Conservation (phyloP, 2,888 invertebrate species). For the Philereme transversata region DNA sequence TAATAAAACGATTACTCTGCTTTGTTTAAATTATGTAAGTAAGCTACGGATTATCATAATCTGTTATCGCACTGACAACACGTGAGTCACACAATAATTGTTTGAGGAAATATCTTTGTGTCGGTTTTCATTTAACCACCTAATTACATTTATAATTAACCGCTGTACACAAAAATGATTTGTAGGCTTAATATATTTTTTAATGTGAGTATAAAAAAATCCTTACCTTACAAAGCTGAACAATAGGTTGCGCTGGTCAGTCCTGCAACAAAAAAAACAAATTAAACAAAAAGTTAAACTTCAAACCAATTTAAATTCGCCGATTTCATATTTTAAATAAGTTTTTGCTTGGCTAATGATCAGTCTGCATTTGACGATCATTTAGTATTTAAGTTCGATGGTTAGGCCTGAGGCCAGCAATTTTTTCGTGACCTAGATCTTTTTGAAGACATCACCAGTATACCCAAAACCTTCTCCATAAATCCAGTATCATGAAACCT, state of each 20-base stretch:
- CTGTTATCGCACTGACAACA: too few species aligned
- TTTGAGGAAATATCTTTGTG: too few species aligned
- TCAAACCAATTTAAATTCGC: constrained; percentile 50
- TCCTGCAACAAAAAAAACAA: constrained; percentile 53
- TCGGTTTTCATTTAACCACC: too few species aligned
- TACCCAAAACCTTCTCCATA: constrained; percentile 42
- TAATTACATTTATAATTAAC: too few species aligned
- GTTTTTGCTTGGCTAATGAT: constrained; percentile 69
- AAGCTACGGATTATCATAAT: too few species aligned
- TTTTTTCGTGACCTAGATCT: constrained; percentile 81
- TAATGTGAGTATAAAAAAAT: constrained; percentile 24
- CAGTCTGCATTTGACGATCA: constrained; percentile 72
- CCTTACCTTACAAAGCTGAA: constrained; percentile 51
- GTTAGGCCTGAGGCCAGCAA: constrained; percentile 70
- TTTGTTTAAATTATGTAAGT: too few species aligned
- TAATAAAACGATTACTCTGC: too few species aligned
- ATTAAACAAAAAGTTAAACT: constrained; percentile 44
- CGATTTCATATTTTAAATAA: constrained; percentile 62
- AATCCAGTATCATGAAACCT: constrained; percentile 42
- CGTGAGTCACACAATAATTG: too few species aligned
- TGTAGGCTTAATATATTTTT: too few species aligned
- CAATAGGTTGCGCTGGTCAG: constrained; percentile 24
- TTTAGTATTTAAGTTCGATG: constrained; percentile 76
- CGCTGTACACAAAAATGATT: too few species aligned
- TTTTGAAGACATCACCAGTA: constrained; percentile 63